Evolutionary conservation across 92 coral and sea anemone species (phyloP).

Genomic region (Heteractis magnifica): DNA sequence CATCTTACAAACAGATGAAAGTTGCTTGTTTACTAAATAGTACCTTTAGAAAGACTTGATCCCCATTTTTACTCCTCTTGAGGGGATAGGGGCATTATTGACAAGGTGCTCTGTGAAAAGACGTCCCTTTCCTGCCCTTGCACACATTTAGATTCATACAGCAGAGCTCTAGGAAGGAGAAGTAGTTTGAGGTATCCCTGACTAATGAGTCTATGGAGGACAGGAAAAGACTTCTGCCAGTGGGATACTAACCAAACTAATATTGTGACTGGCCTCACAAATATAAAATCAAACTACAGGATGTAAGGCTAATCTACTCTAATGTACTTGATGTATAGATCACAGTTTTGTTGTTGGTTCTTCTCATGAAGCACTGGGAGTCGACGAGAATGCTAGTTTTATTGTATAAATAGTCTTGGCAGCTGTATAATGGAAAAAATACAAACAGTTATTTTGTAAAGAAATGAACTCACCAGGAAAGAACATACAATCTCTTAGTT

Average conservation of each 20-base stretch:
- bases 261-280: background rate
- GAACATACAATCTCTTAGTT: too few relatives aligned
- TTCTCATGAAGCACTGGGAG: constrained; percentile 55
- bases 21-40: background rate
- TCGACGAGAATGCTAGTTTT: constrained; percentile 95
- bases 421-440: constrained; percentile 39
- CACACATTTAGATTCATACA: too few relatives aligned
- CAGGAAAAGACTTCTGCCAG: background rate
- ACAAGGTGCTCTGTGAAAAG: too few relatives aligned
- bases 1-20: background rate
- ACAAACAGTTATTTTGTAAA: background rate
- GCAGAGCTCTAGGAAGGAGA: too few relatives aligned
- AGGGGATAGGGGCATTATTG: too few relatives aligned
- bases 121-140: too few relatives aligned
- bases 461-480: too few relatives aligned
- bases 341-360: background rate
- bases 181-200: too few relatives aligned
- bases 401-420: constrained; percentile 94
- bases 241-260: background rate
- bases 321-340: background rate
- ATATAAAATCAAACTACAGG: background rate
- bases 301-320: background rate
- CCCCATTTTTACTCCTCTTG: too few relatives aligned
- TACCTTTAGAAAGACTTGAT: too few relatives aligned
- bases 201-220: background rate